Evolutionary conservation across 2,113 vertebrate species (phyloP), one percentile per base, ranked within the genome.

Genomic region (Leptocoma aspasia): DNA sequence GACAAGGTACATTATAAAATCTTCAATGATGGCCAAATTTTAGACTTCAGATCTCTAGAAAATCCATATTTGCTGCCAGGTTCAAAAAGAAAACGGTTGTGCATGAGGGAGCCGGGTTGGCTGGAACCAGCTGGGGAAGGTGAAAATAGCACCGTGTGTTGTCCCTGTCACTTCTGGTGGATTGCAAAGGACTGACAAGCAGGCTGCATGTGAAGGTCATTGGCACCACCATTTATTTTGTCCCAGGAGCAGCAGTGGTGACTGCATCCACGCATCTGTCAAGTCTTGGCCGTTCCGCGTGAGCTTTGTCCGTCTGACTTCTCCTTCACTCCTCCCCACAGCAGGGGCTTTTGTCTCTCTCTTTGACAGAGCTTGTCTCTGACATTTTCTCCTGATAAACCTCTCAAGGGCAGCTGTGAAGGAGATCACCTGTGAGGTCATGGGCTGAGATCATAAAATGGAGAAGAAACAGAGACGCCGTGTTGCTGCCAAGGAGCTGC

Each of bases 191-290:
- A 20, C 24, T 77, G 79, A 35, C 13, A 2, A 16, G 20, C 15
- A 52, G 77, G 21, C 30, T 64, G 17, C 1, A 5, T 42, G 16
- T 24, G 77, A 71, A 56, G 33, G 10, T 39, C 70, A 18, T 27
- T 0, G 1, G 23, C 54, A 47, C 15, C n/a, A 31, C 23, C 0
- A 0, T 50, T 83, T 24, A 3, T 49, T 53, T 78, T 78, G 37
- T 60, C 61, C 57, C 41, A 56, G 18, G 17, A 64, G 35, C 64
- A 68, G 19, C 17, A 44, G 9, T 14, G 21, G 31, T 42, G 53
- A 23, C 24, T 56, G 7, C 30, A 26, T 35, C n/a, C 37, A 16
- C 20, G 8, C 28, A 37, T 27, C 50, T 49, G 60, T 54, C 30
- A 59, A 37, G 22, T 44, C n/a, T 72, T 3, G 0, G 15, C 17